Percentiles rank a stretch among this genome's conserved stretches.
Conservation (phyloP, 2,113 vertebrate species). For the Tricholaema leucomelas region DNA sequence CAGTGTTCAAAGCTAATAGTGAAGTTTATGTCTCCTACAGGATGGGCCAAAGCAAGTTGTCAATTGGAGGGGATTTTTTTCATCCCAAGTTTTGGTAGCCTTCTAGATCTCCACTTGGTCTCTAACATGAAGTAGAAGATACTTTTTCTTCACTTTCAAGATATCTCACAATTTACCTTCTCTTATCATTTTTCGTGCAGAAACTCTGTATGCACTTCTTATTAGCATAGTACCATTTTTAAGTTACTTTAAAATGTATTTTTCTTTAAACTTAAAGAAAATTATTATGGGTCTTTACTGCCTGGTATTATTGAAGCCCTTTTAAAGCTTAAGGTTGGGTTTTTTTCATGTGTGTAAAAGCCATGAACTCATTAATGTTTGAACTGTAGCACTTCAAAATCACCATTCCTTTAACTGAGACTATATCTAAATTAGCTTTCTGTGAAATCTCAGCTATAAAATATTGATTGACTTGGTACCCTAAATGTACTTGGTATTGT, state of each 20-base stretch:
- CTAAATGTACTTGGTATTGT: background rate
- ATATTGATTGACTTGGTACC: background rate
- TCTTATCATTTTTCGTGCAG: background rate
- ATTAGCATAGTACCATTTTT: background rate
- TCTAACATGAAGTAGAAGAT: background rate
- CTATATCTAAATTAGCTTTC: background rate
- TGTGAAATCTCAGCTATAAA: background rate
- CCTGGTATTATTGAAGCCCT: background rate
- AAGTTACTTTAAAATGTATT: background rate
- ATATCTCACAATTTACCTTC: background rate
- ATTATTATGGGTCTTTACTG: background rate
- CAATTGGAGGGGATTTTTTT: background rate
- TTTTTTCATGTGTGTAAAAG: background rate
- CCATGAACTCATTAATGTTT: background rate
- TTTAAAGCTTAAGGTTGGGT: background rate
- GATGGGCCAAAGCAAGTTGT: background rate
- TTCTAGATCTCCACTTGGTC: background rate
- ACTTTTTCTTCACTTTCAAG: background rate
- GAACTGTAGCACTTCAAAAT: background rate
- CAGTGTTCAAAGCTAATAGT: background rate
- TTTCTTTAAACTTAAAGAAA: background rate
- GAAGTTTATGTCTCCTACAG: background rate
- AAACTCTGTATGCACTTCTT: background rate
- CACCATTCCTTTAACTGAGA: background rate
- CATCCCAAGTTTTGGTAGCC: background rate